Evolutionary conservation across 53 echinoderm and acorn worm species (phyloP), one percentile per base, ranked within the genome.

Genomic region (Temnopleurus reevesii): DNA sequence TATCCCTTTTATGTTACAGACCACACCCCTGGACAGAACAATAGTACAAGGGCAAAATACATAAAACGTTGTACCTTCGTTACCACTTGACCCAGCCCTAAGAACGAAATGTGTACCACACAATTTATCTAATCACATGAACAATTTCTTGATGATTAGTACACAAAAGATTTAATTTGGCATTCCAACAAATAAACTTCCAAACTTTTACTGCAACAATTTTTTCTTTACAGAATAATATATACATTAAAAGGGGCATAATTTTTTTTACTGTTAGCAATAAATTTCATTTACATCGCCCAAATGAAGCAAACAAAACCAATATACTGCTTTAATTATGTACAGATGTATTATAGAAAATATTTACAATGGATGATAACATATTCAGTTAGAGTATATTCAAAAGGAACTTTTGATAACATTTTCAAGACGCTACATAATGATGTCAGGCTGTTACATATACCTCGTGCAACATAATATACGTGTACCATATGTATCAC

Each of bases 361-460:
- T 79, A 79, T 79, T 49, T 79, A 79, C 79, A 79, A 47, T 79
- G 79, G 24, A 47, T 79, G 17, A 49, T 17, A 46, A 79, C 26
- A 47, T 47, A 79, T 46, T 29, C 29, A 29, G 49, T 41, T 71
- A 38, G n/a, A 71, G 41, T 66, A 9, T 66, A 66, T 41, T 38
- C 15, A 36, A n/a, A 41, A 71, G 41, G 71, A 41, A 41, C 71
- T 38, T 71, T 71, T 2, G 71, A 71, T 41, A 71, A 71, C 21
- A 41, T 41, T 41, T 19, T 71, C 71, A 21, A 41, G 65, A 65
- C 35, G 65, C 33, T 34, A 21, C 35, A 65, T 59, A 29, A 0
- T 23, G 59, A 4, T 28, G 29, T 13, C 28, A 65, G 5, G 4
- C 4, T 35, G 17, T 34, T 34, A 35, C 33, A 33, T 34, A 19